A percentile compares a stretch with the other conserved stretches of the same genome.
Evolutionary conservation across 2,113 vertebrate genomes (phyloP).

Genomic region (Hystrix brachyura): DNA sequence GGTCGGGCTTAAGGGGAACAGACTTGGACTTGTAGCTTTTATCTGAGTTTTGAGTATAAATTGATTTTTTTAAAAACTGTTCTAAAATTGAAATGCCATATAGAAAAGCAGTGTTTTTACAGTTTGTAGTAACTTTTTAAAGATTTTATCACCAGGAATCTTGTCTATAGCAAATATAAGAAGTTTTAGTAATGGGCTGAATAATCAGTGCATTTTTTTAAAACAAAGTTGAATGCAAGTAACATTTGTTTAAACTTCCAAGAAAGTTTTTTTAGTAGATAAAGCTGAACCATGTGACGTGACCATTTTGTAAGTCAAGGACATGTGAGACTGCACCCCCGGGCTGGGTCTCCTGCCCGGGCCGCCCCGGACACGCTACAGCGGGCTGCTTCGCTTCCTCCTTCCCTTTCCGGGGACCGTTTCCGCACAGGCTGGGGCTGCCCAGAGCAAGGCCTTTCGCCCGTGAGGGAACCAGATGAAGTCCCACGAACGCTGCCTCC

Average conservation of each 20-base stretch:
- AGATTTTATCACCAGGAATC: constrained; percentile 75
- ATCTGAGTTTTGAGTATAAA: constrained; percentile 63
- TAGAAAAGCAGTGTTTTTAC: constrained; percentile 72
- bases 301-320: constrained; percentile 37
- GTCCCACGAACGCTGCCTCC: constrained; percentile 59
- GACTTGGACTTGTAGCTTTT: constrained; percentile 40
- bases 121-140: constrained; percentile 80
- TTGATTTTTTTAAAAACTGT: constrained; percentile 12
- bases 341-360: neutral
- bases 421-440: neutral
- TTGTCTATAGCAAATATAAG: constrained; percentile 67
- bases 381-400: no score
- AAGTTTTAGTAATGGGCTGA: constrained; percentile 36
- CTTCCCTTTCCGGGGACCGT: no score
- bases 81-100: constrained; percentile 68
- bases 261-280: constrained; percentile 11
- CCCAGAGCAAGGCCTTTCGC: neutral
- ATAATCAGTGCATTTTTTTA: constrained; percentile 70
- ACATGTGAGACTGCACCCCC: neutral
- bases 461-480: neutral
- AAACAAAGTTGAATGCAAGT: constrained; percentile 13
- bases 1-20: constrained; percentile 2
- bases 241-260: constrained; percentile 52
- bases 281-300: neutral
- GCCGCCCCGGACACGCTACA: no score